These are phyloP conservation scores for Pheosia tremula DNA, from an alignment of 2,888 invertebrate species.

Conservation along the genomic window DNA sequence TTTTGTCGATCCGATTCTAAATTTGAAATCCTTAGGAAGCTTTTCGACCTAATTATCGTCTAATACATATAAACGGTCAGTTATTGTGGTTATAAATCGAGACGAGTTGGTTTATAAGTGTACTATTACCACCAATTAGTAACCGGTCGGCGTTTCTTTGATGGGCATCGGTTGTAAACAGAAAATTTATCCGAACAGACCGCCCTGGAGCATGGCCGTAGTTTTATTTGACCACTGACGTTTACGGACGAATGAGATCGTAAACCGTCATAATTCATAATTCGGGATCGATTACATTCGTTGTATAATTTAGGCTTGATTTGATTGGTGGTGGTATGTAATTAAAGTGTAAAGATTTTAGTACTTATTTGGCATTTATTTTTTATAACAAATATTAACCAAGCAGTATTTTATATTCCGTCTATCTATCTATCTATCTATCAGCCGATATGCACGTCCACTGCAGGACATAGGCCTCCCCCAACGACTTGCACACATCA, in stretches of 20 bases:
- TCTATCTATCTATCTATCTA: too few species aligned
- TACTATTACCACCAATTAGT: constrained; percentile 80
- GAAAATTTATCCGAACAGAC: constrained; percentile 75
- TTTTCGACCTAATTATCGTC: constrained; percentile 33
- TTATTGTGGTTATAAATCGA: constrained; percentile 44
- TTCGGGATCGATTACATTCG: background rate
- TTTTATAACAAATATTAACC: too few species aligned
- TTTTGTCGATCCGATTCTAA: background rate
- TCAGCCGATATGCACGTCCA: too few species aligned
- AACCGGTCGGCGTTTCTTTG: constrained; percentile 70
- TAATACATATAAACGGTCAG: constrained; percentile 34
- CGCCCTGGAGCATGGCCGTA: constrained; percentile 52
- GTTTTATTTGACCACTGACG: constrained; percentile 5
- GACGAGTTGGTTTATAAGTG: constrained; percentile 53
- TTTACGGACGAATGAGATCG: constrained; percentile 1
- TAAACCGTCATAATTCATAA: constrained; percentile 8
- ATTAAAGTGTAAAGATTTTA: background rate
- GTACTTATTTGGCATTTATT: background rate
- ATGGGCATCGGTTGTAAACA: constrained; percentile 72
- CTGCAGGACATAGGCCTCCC: too few species aligned
- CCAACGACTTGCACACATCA: too few species aligned
- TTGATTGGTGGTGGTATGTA: constrained; percentile 13
- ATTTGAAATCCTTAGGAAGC: constrained; percentile 7
- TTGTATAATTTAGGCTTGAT: constrained; percentile 3
- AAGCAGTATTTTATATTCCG: too few species aligned